phyloP scores from a whole-genome alignment of 2,113 vertebrate species.

The Anhinga anhinga region DNA sequence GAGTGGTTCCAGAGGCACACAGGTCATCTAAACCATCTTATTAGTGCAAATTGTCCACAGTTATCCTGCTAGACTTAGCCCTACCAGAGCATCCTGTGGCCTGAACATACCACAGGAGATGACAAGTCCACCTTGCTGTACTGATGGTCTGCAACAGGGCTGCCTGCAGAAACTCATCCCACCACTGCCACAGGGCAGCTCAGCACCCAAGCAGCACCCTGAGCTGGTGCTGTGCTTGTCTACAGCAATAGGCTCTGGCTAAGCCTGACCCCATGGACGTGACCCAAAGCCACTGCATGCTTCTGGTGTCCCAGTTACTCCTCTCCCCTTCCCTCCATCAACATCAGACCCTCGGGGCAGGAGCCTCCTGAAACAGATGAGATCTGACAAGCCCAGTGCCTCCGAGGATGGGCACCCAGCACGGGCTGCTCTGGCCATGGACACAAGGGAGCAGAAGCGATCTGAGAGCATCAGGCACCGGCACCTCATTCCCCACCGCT shows the following conservation, averaged over 20 bases:
- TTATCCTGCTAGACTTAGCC: background rate
- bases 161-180: background rate
- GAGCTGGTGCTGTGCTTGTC: accelerated
- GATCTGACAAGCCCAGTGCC: background rate
- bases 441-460: background rate
- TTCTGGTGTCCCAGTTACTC: background rate
- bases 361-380: background rate
- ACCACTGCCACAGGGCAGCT: background rate
- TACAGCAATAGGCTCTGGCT: background rate
- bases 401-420: accelerated
- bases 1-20: background rate
- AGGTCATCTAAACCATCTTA: background rate
- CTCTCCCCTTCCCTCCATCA: background rate
- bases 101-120: background rate
- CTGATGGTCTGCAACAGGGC: background rate
- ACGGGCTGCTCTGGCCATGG: background rate
- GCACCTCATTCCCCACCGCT: background rate
- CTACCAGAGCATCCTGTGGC: background rate
- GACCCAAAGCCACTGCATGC: accelerated
- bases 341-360: background rate
- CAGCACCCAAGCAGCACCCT: background rate
- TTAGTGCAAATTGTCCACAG: background rate
- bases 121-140: background rate
- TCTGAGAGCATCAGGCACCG: background rate
- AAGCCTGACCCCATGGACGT: accelerated